These are phyloP conservation scores for Chanos chanos DNA, from an alignment of 2,797 vertebrate genomes.

Conservation along the genomic window DNA sequence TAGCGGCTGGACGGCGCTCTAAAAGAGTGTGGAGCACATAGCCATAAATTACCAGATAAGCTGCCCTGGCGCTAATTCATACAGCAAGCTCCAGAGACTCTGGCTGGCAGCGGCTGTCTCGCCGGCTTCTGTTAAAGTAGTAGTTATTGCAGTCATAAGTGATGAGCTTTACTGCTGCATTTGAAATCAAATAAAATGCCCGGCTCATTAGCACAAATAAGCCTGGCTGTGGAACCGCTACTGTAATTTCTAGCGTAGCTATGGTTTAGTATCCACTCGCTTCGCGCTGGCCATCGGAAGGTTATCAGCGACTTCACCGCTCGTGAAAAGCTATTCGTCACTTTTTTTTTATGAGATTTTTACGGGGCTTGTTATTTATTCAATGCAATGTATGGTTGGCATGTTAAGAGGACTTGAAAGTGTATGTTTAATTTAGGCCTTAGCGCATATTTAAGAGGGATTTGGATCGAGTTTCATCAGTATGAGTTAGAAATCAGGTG, in stretches of 20 bases:
- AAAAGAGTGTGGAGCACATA: constrained; percentile 25
- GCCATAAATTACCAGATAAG: constrained; percentile 44
- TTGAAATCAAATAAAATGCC: constrained; percentile 17
- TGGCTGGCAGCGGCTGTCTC: constrained; percentile 20
- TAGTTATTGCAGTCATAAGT: constrained; percentile 16
- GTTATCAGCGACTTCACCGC: too few species aligned
- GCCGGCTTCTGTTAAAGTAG: constrained; percentile 6
- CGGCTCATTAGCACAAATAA: constrained; percentile 11
- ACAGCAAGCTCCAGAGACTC: constrained; percentile 16
- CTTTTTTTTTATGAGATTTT: too few species aligned
- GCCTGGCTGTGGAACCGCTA: neutral
- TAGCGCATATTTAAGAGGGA: too few species aligned
- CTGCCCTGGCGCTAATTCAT: constrained; percentile 10
- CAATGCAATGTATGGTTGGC: too few species aligned
- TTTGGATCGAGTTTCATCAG: too few species aligned
- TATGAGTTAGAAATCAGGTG: too few species aligned
- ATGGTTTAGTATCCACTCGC: constrained; percentile 9
- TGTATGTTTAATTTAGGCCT: too few species aligned
- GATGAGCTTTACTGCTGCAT: neutral
- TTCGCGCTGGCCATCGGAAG: neutral
- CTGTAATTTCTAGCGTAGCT: constrained; percentile 11
- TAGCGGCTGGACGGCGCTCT: constrained; percentile 25
- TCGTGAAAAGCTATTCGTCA: too few species aligned
- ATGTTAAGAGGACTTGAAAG: too few species aligned
- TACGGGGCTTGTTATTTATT: too few species aligned